These are phyloP conservation scores for Brevimyrus niger DNA, from an alignment of 2,113 vertebrate species.

Conservation along the genomic window DNA sequence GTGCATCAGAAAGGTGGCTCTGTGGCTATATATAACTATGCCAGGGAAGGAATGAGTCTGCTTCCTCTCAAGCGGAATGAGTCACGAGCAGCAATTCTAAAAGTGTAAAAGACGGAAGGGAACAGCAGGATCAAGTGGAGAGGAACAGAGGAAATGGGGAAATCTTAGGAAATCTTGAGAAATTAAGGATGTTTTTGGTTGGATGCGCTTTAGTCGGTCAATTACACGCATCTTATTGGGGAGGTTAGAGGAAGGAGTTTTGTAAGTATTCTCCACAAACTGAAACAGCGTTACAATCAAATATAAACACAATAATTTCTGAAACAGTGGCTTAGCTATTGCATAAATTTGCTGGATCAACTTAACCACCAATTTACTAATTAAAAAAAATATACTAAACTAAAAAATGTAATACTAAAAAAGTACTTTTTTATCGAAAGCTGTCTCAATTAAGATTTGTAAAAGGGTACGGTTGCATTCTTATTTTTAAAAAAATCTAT, in stretches of 20 bases:
- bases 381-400: background rate
- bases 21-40: conserved; percentile 4
- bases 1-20: conserved; percentile 8
- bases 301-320: background rate
- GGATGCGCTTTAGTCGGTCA: background rate
- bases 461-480: background rate
- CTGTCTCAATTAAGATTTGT: background rate
- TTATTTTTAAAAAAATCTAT: background rate
- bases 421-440: background rate
- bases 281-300: background rate
- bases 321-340: background rate
- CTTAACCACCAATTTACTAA: background rate
- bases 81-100: background rate
- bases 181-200: background rate
- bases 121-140: background rate
- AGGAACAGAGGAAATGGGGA: background rate
- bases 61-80: conserved; percentile 11
- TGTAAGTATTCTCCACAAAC: background rate
- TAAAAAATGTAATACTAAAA: background rate
- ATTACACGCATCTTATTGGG: background rate
- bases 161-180: background rate
- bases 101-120: background rate
- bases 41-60: conserved; percentile 13
- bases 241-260: background rate
- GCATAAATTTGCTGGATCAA: background rate